Evolutionary conservation across 2,797 vertebrate species (phyloP).

Genomic region (Menidia menidia): DNA sequence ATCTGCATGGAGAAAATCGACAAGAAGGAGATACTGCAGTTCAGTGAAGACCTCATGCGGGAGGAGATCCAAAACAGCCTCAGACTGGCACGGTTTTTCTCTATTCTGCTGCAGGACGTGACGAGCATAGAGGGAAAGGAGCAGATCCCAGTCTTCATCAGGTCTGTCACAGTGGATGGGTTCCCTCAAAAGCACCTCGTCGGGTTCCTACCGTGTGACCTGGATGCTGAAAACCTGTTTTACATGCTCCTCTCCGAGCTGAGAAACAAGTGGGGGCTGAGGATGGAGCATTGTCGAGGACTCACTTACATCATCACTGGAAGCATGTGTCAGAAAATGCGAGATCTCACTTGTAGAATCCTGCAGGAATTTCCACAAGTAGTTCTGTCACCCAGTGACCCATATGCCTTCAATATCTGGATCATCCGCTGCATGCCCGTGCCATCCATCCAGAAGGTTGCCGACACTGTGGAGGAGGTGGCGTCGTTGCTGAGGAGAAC

Average conservation of each 20-base stretch:
- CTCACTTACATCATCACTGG: slow-evolving; percentile 92
- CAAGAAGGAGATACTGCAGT: slow-evolving; percentile 92
- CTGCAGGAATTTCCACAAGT: slow-evolving; percentile 95
- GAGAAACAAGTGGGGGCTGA: slow-evolving; percentile 93
- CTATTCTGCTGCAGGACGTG: slow-evolving; percentile 92
- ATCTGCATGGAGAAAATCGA: slow-evolving; percentile 91
- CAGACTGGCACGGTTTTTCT: slow-evolving; percentile 89
- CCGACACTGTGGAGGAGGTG: slow-evolving; percentile 91
- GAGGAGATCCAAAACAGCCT: slow-evolving; percentile 92
- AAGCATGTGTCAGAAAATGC: slow-evolving; percentile 92
- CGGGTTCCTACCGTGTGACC: slow-evolving; percentile 91
- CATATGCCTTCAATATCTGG: slow-evolving; percentile 96
- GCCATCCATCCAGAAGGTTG: slow-evolving; percentile 86
- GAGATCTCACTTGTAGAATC: slow-evolving; percentile 90
- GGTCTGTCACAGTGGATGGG: slow-evolving; percentile 91
- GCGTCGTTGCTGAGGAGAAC: slow-evolving; percentile 87
- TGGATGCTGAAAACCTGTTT: slow-evolving; percentile 87
- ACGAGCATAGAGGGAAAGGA: slow-evolving; percentile 90
- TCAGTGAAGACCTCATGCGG: slow-evolving; percentile 90
- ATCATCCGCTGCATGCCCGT: slow-evolving; percentile 94
- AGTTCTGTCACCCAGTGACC: slow-evolving; percentile 91
- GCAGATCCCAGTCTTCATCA: slow-evolving; percentile 90
- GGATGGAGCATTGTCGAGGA: slow-evolving; percentile 96
- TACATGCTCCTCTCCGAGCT: slow-evolving; percentile 89
- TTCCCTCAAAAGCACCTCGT: slow-evolving; percentile 94